Evolutionary conservation across 2,888 invertebrate genomes (phyloP).

Genomic region (Gisinianus flammeolus): DNA sequence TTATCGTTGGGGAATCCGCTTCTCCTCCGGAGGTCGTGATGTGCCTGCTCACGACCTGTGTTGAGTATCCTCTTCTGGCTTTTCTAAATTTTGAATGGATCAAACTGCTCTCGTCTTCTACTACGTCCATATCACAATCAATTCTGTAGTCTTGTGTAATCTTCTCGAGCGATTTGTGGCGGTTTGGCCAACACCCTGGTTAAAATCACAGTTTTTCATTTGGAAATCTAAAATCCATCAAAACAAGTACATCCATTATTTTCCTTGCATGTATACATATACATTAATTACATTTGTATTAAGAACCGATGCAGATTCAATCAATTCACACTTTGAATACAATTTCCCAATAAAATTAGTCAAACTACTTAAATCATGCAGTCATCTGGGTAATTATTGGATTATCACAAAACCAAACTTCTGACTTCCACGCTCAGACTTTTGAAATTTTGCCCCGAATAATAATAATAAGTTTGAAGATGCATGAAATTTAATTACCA

Average conservation of each 20-base stretch:
- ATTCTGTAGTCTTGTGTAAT: constrained; percentile 33
- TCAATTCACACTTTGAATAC: no score
- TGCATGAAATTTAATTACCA: constrained; percentile 13
- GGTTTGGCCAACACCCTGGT: constrained; percentile 22
- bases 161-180: constrained; percentile 32
- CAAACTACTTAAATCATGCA: no score
- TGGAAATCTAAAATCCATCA: constrained; percentile 45
- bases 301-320: no score
- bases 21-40: constrained; percentile 15
- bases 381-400: no score
- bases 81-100: constrained; percentile 58
- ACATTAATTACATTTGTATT: no score
- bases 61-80: constrained; percentile 51
- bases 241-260: constrained; percentile 19
- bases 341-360: no score
- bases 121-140: constrained; percentile 56
- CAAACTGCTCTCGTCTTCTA: constrained; percentile 56
- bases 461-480: not conserved
- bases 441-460: no score
- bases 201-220: constrained; percentile 47
- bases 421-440: no score
- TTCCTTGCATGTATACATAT: no score
- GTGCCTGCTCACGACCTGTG: constrained; percentile 20
- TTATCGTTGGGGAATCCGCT: constrained; percentile 8
- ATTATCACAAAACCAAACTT: no score